These are phyloP conservation scores for Malacoraja senta DNA, from an alignment of 2,797 vertebrate species.

Conservation along the genomic window DNA sequence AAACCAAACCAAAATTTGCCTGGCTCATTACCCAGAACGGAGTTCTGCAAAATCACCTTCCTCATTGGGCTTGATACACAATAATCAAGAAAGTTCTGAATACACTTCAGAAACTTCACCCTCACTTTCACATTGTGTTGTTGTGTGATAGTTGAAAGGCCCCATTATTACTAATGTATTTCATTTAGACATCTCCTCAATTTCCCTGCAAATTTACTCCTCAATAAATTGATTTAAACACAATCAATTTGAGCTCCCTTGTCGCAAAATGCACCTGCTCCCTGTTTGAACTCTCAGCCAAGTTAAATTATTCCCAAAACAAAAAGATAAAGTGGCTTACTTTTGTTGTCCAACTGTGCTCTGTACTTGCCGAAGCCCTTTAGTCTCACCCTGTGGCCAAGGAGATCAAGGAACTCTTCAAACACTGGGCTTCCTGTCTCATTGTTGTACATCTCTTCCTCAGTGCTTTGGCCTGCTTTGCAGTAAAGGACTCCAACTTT, in stretches of 20 bases:
- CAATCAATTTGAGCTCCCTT: too few species aligned
- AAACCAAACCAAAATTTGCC: too few species aligned
- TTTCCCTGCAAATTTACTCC: too few species aligned
- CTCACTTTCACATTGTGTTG: too few species aligned
- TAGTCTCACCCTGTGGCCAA: constrained; percentile 87
- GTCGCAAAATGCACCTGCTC: not conserved
- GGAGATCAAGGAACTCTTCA: constrained; percentile 90
- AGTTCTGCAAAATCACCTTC: too few species aligned
- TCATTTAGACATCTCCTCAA: too few species aligned
- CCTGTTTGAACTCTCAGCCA: not conserved
- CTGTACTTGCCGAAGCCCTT: constrained; percentile 92
- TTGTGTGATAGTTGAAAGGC: too few species aligned
- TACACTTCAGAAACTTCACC: too few species aligned
- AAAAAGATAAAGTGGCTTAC: constrained; percentile 59
- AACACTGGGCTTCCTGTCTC: constrained; percentile 83
- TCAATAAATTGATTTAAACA: not conserved
- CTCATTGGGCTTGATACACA: too few species aligned
- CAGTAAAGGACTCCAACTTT: constrained; percentile 96
- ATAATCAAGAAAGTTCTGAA: too few species aligned
- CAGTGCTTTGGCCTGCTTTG: constrained; percentile 88
- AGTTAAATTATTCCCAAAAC: not conserved
- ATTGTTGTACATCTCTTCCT: constrained; percentile 98
- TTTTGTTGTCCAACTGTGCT: constrained; percentile 95
- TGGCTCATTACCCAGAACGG: too few species aligned
- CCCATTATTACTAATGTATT: too few species aligned